Evolutionary conservation across 2,113 vertebrate genomes (phyloP).

Genomic region (Oryzias celebensis): DNA sequence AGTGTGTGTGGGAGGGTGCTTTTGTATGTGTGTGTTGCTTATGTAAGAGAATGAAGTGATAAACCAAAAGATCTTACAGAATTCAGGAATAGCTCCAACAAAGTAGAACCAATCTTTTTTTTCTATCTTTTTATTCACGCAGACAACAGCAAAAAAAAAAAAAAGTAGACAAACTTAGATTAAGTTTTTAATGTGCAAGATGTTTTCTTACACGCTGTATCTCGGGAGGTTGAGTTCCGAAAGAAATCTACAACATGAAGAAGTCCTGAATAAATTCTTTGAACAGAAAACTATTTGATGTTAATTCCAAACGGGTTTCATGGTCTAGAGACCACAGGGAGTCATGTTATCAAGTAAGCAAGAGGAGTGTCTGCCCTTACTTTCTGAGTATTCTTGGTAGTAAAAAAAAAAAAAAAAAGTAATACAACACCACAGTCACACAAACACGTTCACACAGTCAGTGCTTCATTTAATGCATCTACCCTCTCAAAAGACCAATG

Average conservation of each 20-base stretch:
- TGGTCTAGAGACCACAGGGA: constrained; percentile 42
- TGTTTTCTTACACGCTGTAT: constrained; percentile 41
- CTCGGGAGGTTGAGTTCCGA: constrained; percentile 32
- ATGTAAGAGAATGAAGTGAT: constrained; percentile 50
- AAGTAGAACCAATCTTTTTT: constrained; percentile 37
- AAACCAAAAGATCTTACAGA: constrained; percentile 52
- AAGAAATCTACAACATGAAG: constrained; percentile 36
- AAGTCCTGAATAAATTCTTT: constrained; percentile 55
- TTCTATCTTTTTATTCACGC: background rate
- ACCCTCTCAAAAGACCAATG: constrained; percentile 59
- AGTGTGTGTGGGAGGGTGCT: constrained; percentile 5
- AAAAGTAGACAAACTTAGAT: constrained; percentile 37
- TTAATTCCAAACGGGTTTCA: constrained; percentile 45
- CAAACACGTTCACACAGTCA: constrained; percentile 24
- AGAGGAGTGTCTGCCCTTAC: constrained; percentile 36
- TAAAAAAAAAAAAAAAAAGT: constrained; percentile 39
- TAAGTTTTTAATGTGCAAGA: constrained; percentile 38
- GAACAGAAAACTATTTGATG: constrained; percentile 58
- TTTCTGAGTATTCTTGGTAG: constrained; percentile 20
- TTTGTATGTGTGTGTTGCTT: constrained; percentile 32
- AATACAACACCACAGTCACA: constrained; percentile 10
- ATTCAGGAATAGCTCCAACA: constrained; percentile 35
- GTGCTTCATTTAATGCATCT: constrained; percentile 64
- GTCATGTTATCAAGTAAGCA: constrained; percentile 58
- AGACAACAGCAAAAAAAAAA: constrained; percentile 43